These are phyloP conservation scores for Scopus umbretta DNA, from an alignment of 2,113 vertebrate genomes.

Conservation along the genomic window DNA sequence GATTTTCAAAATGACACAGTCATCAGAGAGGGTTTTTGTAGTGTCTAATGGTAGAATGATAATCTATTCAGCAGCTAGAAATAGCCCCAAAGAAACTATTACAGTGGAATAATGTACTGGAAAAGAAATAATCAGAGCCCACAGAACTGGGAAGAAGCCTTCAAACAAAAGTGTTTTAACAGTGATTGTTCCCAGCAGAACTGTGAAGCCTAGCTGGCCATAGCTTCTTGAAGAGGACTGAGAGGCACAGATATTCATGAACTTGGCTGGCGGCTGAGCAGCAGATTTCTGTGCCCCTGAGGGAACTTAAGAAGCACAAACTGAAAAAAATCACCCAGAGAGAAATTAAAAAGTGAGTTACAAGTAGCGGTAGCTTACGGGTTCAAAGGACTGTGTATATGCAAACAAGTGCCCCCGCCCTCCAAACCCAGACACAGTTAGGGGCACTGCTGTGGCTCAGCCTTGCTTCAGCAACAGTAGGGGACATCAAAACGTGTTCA, in stretches of 20 bases:
- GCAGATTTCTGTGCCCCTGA: background rate
- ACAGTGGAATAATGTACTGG: background rate
- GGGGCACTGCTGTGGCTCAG: background rate
- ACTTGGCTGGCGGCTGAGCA: background rate
- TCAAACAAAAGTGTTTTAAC: background rate
- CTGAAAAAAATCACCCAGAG: background rate
- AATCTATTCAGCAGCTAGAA: background rate
- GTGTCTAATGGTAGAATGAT: background rate
- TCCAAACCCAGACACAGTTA: background rate
- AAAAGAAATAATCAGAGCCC: background rate
- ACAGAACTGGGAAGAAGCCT: background rate
- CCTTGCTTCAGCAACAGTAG: background rate
- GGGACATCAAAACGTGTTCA: background rate
- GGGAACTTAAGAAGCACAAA: background rate
- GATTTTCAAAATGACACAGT: background rate
- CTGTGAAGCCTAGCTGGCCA: background rate
- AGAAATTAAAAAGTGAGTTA: background rate
- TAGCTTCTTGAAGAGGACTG: background rate
- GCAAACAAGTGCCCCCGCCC: background rate
- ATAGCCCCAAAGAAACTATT: background rate
- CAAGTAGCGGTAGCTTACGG: background rate
- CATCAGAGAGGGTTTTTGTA: background rate
- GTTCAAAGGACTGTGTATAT: background rate
- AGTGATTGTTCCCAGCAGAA: background rate
- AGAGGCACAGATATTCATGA: background rate